Base-by-base conservation (phyloP, 1,140 invertebrate genomes). In the Diabrotica virgifera region DNA sequence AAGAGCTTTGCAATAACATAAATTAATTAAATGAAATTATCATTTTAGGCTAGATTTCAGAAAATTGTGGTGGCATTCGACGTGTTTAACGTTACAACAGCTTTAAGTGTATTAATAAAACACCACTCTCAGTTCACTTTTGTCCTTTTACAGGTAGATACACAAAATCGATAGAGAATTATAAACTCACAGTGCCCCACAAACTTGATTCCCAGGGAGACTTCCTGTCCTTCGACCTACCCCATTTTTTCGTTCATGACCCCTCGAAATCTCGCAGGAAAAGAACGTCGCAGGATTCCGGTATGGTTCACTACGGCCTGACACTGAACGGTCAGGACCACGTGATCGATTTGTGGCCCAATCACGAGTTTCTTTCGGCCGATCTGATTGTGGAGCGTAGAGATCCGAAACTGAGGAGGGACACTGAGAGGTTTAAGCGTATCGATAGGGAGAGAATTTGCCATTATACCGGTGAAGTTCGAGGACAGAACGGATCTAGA, bases 351-450 rank as follows among this genome's bases (percentile, higher is more conserved):
- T 72, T 87, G 24, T 78, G 72, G 56, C 83, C 85, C 9, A 87
- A 85, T 72, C 76, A 79, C 59, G 78, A 80, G 14, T 82, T 88
- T 56, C 70, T 87, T 40, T 79, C 83, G 52, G 85, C 86, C 0
- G 77, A 80, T 9, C 77, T 86, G 63, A 79, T 87, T 5, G 75
- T 86, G 36, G 86, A 88, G 75, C 80, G 76, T 8, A 76, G 81
- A 24, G 66, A 74, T 46, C 52, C 77, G 57, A 77, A 12, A 61
- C 11, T 57, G 5, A 68, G 54, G 7, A 62, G 74, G 2, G 58
- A 67, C 50, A 63, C 71, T 12, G 52, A 70, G 36, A 51, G 65
- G 40, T 55, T 78, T 6, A 54, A 64, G 24, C 66, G 68, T 53
- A 38, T 76, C n/a, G 59, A 65, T 52, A 65, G 59, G 36, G 69